Base-by-base conservation (phyloP, 2,797 vertebrate species). In the Pangasius mekongensis region DNA sequence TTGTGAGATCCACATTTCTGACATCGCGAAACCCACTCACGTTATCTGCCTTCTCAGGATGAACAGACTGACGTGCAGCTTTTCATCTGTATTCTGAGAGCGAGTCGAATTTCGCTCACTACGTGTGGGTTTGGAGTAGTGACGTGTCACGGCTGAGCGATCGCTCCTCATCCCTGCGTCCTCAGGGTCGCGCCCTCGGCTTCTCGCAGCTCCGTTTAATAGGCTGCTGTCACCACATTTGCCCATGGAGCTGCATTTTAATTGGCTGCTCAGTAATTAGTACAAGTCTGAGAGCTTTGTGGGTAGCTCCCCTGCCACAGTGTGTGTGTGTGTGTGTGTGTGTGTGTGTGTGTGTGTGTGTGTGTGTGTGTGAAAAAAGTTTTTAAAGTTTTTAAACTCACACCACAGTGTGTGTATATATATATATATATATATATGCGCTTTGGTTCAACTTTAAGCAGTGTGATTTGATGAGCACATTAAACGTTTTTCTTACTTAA, bases 171-270 rank as follows among this genome's bases (percentile, higher is more conserved):
- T 84, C 33, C 66, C 36, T 5, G n/a, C 18, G 36, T 87, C 27
- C 62, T 56, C 43, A 56, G 52, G 60, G 78, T 62, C 33, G 78
- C 43, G 30, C 66, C 88, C 80, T 39, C 11, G 22, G 76, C 60
- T 88, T 30, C 82, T 76, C 84, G 39, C 18, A 36, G 69, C 89
- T 87, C 76, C 2, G 11, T 82, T 89, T 90, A 91, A 90, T 87
- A 87, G 87, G 87, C 81, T 36, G 20, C 27, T 77, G 77, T 89
- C 82, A 64, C 24, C 49, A 77, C 84, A 66, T 87, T 39, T 36
- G 33, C 78, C 52, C 22, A 47, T 86, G 69, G 77, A 83, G 54
- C 39, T 73, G 67, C n/a, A 83, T 86, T 88, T 84, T 86, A 89
- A 91, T 88, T 88, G 86, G 47, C 58, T 47, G 4, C 33, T 66